Evolutionary conservation across 2,888 invertebrate genomes (phyloP), one percentile per base, ranked within the genome.

Genomic region (Aphidius colemani): DNA sequence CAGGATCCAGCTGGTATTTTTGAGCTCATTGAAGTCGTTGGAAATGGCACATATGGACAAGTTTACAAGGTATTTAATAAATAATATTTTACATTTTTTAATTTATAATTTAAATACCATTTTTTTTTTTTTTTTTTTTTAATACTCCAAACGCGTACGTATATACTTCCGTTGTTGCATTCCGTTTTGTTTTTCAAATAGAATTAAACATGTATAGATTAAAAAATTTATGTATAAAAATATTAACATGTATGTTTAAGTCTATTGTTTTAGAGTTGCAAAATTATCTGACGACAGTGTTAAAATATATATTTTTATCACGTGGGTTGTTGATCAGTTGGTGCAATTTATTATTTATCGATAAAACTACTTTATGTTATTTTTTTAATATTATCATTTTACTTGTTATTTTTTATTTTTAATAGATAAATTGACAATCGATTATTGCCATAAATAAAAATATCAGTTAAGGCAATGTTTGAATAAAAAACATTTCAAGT

Each of bases 1-100:
- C 88, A 98, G 98, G 98, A 99, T 86, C 99, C 99, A 71, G 98
- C 98, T 83, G 99, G 99, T 77, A 98, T 99, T 83, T 99, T 99
- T 86, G 99, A 99, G 85, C 88, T 99, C 70, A 98, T 99, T 81
- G 99, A 99, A 89, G 98, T 99, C 69, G 99, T 99, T 72, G 99
- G 99, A 83, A 99, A 98, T 94, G 99, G 99, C 81, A 99, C 99
- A 62, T 99, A 99, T 85, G 99, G 99, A 74, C 98, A 99, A 88
- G 99, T 99, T 66, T 99, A 98, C 85, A 99, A 99, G 93, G 97
- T 96, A 85, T 85, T 84, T 72, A 62, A 44, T 30, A 30, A 30
- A 30, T 5, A 30, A 30, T 30, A 30, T 30, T 57, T 51, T 50
- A 8, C 7, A 57, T 46, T 57, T 39, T 39, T 53, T 39, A 13